Base-by-base conservation (phyloP, 2,888 invertebrate genomes). In the Hypsopygia costalis region DNA sequence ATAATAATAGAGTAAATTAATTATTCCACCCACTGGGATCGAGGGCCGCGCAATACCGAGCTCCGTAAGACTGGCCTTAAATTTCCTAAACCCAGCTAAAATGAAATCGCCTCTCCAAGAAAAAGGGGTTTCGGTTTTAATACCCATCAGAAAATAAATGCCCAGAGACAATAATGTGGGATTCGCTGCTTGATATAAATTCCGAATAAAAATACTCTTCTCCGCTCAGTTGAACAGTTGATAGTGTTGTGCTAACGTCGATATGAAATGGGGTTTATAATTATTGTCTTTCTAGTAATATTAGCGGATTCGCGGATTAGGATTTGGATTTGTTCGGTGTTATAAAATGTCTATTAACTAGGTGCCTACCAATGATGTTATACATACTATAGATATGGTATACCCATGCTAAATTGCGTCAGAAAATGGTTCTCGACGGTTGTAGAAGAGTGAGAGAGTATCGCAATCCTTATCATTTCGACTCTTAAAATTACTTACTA, bases 61-160 rank as follows among this genome's bases (percentile, higher is more conserved):
- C 75, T 74, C 65, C 65, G 55, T 70, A 82, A 82, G 74, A 70
- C 74, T 56, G 74, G 76, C 80, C 80, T 81, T 83, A 83, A 86
- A 87, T 78, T 83, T 77, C 51, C 77, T 86, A 86, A 87, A 86
- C 80, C 87, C 81, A 86, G 86, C 86, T 86, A 86, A 85, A 88
- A 87, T 87, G 82, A 78, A 83, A 87, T 81, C 81, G 81, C 71
- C 69, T 61, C 58, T 69, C 68, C 72, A 70, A 81, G 83, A 86
- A 87, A 87, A 86, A 83, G 86, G 87, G 85, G 82, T 85, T 83
- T 85, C 38, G 9, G 76, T 86, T 87, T 87, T 85, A 87, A 88
- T 81, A 81, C 86, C 87, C 81, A 81, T 87, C 81, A 75, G 74
- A 81, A 83, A 88, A 87, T 87, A 86, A 87, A 87, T 86, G 81